Base-by-base conservation (phyloP, 2,113 vertebrate genomes). In the Cercocebus atys region DNA sequence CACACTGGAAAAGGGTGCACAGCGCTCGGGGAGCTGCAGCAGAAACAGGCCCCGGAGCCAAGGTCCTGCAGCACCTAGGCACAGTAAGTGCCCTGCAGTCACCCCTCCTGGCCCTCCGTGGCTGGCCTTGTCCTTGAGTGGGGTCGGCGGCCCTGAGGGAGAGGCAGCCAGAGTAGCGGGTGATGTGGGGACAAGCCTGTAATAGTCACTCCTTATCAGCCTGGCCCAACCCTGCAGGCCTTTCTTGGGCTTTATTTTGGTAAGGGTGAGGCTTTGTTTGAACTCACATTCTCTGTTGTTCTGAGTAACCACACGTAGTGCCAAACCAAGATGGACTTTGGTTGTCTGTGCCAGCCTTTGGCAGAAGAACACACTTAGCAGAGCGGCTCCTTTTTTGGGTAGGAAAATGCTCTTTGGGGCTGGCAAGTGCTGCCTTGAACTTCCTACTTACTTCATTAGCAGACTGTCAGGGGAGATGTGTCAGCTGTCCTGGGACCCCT, bases 331-430 rank as follows among this genome's bases (percentile, higher is more conserved):
- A 32, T 13, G 20, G 76, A 45, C 93, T 50, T 27, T 1, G 0
- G 35, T 4, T 5, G 70, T 82, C 57, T 45, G 81, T 57, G 96
- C 94, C 90, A 93, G 86, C 68, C 83, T 97, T 90, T 78, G 95
- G 96, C 57, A 94, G 38, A 35, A 93, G 61, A 84, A 52, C 84
- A 0, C 6, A 88, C 94, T 95, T 43, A 61, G 89, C 64, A 85
- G 43, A 96, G 95, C 5, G 89, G 80, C 97, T 98, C 98, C 98
- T 98, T 98, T 98, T 98, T 98, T 97, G 98, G 98, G 66, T 97
- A 97, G 98, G 98, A 99, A 98, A 98, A 98, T 96, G 83, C 97
- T 97, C 88, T 95, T 94, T 96, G 97, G 88, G 66, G 12, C 88
- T 98, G 97, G 93, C 96, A 97, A 94, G 70, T 80, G 96, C 75